Evolutionary conservation across 2,888 invertebrate species (phyloP).

Genomic region (Eilema depressum): DNA sequence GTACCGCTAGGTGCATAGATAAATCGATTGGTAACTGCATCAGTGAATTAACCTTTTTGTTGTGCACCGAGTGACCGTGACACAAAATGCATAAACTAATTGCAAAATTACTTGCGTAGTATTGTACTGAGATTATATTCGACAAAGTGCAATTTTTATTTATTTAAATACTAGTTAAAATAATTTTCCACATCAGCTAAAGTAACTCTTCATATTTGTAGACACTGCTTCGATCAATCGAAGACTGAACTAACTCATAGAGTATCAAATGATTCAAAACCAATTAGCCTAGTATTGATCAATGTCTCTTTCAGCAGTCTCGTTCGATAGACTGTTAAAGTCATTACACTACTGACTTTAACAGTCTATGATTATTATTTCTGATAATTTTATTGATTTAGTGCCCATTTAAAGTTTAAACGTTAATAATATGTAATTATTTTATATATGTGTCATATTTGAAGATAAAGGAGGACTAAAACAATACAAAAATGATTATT

Average conservation of each 20-base stretch:
- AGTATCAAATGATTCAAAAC: background rate
- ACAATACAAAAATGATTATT: too few species aligned
- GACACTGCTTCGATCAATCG: background rate
- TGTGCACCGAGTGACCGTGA: constrained; percentile 36
- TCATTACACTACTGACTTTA: background rate
- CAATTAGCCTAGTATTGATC: background rate
- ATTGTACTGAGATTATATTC: constrained; percentile 21
- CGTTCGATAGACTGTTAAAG: too few species aligned
- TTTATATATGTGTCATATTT: too few species aligned
- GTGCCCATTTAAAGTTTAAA: too few species aligned
- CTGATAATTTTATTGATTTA: background rate
- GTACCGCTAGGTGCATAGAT: constrained; percentile 20
- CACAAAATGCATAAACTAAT: constrained; percentile 43
- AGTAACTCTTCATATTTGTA: background rate
- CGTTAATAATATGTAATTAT: background rate
- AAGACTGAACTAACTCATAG: background rate
- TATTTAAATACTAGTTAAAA: background rate
- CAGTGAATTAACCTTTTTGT: constrained; percentile 29
- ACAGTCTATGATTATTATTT: background rate
- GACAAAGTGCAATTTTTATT: constrained; percentile 2
- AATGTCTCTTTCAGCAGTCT: background rate
- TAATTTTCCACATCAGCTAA: background rate
- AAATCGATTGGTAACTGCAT: constrained; percentile 38
- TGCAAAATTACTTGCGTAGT: constrained; percentile 36
- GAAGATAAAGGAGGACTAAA: too few species aligned